Evolutionary conservation across 1,140 invertebrate genomes (phyloP), one percentile per base, ranked within the genome.

Genomic region (Hyles vespertilio): DNA sequence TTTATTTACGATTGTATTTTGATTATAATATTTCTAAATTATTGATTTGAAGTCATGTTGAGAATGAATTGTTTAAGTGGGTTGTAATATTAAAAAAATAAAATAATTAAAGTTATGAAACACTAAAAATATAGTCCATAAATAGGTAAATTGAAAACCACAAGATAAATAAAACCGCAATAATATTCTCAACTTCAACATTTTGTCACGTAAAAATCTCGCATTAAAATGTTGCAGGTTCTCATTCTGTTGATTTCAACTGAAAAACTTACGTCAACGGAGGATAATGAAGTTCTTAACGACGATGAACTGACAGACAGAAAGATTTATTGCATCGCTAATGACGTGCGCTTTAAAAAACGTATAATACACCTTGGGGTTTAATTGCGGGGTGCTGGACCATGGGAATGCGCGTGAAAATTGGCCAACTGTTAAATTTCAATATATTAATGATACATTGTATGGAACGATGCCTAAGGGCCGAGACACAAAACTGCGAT

Each of bases 231-330:
- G 55, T 67, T 60, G 63, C 52, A 48, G 56, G 70, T 61, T 74
- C 59, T 51, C 51, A 56, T 75, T 81, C 71, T 67, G 74, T 70
- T 70, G 63, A 61, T 61, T 65, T 63, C 71, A 69, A 74, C 72
- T 73, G 69, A 82, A 80, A 83, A 81, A 79, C 65, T 63, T 49
- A 69, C 65, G 61, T 69, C 67, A 56, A 51, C 53, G 62, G 66
- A 78, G 77, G 54, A 70, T 83, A 84, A 84, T 84, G 75, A 83
- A 84, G 81, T 77, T 77, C 72, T 82, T 80, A 78, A 84, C 69
- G 74, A 80, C 65, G 70, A 75, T 60, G 64, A 69, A 74, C 69
- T 54, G 69, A 77, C 76, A 73, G 66, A 70, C n/a, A 66, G 66
- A 60, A 63, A 83, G 79, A 84, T 84, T 84, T 84, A 82, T 84